Evolutionary conservation across 2,797 vertebrate genomes (phyloP).

Genomic region (Halcyon chelicuti): DNA sequence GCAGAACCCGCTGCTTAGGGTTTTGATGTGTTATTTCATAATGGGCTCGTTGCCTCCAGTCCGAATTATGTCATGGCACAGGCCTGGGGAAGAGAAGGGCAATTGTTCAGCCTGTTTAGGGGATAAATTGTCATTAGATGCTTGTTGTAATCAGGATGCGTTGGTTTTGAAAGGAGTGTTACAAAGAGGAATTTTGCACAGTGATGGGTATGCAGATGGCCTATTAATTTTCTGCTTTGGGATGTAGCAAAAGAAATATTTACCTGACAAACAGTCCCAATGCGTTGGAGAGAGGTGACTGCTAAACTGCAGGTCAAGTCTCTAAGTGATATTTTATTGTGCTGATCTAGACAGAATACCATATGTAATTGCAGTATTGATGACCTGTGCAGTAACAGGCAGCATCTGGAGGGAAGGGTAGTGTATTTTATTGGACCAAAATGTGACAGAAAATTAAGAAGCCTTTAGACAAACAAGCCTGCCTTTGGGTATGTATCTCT

Average conservation of each 20-base stretch:
- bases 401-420: not conserved
- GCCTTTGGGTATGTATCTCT: not conserved
- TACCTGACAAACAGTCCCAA: not conserved
- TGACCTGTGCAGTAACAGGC: fast-evolving
- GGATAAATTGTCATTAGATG: not conserved
- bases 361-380: not conserved
- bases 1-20: not conserved
- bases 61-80: not conserved
- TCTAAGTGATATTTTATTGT: not conserved
- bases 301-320: not conserved
- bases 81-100: not conserved
- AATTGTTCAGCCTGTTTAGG: not conserved
- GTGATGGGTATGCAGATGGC: not conserved
- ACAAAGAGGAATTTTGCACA: not conserved
- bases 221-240: not conserved
- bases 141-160: not conserved
- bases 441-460: not conserved
- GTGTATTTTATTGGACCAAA: not conserved
- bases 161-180: not conserved
- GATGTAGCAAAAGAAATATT: not conserved
- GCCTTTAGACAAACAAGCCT: not conserved
- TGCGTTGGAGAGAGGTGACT: not conserved
- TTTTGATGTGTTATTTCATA: not conserved
- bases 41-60: not conserved
- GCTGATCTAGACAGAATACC: not conserved